These are phyloP conservation scores for Meles meles DNA, from an alignment of 2,113 vertebrate genomes.

Conservation along the genomic window DNA sequence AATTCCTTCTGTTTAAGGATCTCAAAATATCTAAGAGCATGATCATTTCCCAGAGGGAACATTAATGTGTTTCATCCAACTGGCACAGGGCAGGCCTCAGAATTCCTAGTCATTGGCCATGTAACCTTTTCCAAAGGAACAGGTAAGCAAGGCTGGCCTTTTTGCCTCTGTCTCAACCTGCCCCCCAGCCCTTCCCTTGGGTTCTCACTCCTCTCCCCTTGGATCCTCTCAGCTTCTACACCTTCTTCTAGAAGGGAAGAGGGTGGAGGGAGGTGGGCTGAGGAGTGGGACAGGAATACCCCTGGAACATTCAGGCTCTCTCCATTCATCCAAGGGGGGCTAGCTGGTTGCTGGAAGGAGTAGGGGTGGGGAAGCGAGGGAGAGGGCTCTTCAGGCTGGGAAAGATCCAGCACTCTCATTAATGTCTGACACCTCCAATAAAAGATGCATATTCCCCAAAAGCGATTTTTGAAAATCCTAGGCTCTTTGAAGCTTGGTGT, in stretches of 20 bases:
- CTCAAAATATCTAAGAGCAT: not conserved
- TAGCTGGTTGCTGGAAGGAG: not conserved
- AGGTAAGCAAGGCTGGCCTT: not conserved
- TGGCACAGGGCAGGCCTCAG: not conserved
- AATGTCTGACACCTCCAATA: constrained; percentile 65
- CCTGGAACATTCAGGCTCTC: not conserved
- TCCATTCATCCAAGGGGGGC: not conserved
- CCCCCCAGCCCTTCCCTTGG: not conserved
- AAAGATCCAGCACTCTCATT: constrained; percentile 55
- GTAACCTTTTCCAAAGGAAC: not conserved
- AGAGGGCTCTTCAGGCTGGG: not conserved
- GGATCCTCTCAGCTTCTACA: not conserved
- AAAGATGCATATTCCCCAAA: constrained; percentile 63
- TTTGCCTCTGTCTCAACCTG: not conserved
- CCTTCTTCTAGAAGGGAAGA: not conserved
- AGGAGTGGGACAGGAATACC: not conserved
- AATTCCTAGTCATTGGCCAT: not conserved
- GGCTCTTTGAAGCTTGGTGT: constrained; percentile 58
- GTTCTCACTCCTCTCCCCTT: not conserved
- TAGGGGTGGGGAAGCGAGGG: not conserved
- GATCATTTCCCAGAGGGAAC: not conserved
- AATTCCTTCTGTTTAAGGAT: not conserved
- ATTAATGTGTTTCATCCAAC: not conserved
- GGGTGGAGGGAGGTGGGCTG: not conserved
- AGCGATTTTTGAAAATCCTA: constrained; percentile 64